Evolutionary conservation across 2,888 invertebrate genomes (phyloP).

Genomic region (Orthosia gracilis): DNA sequence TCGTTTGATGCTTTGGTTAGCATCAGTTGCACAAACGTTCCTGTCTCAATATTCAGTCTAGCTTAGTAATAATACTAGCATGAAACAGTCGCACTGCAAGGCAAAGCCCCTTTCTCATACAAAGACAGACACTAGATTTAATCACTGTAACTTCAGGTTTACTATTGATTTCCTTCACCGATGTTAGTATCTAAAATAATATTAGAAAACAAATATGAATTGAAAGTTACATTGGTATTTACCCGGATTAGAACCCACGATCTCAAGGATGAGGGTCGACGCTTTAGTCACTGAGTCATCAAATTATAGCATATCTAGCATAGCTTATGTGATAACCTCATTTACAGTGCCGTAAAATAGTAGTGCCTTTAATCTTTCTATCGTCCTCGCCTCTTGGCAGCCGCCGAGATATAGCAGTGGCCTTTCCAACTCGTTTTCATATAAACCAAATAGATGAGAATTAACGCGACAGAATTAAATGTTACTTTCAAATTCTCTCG

Average conservation of each 20-base stretch:
- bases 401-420: constrained; percentile 16
- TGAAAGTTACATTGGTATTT: neutral
- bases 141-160: neutral
- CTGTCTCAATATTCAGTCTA: neutral
- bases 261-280: neutral
- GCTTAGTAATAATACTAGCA: neutral
- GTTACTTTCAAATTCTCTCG: neutral
- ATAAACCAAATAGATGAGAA: constrained; percentile 41
- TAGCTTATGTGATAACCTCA: constrained; percentile 15
- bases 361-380: constrained; percentile 50
- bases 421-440: constrained; percentile 61
- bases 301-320: neutral
- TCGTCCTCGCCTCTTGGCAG: constrained; percentile 55
- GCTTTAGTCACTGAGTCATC: neutral
- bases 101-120: neutral
- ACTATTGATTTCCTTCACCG: neutral
- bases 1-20: neutral
- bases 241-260: neutral
- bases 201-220: neutral
- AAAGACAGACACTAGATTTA: neutral
- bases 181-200: too few species aligned
- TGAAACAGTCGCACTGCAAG: too few species aligned
- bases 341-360: constrained; percentile 17
- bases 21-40: neutral
- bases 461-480: constrained; percentile 25